Evolutionary conservation across 2,113 vertebrate species (phyloP), one percentile per base, ranked within the genome.

Genomic region (Stigmatopora argus): DNA sequence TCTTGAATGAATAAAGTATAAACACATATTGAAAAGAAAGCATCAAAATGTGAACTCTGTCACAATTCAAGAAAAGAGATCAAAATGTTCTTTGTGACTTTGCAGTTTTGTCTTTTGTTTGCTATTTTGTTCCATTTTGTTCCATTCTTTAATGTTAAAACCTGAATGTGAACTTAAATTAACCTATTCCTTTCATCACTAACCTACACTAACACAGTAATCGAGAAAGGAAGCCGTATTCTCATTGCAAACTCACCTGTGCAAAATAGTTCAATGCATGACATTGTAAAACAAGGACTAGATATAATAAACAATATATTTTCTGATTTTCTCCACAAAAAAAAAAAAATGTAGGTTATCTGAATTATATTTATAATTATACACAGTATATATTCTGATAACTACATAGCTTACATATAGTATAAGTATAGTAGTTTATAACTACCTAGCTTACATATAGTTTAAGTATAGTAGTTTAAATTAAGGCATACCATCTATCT

Each of bases 1-100:
- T 89, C 89, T 92, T 91, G 74, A 89, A 88, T 84, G 87, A 84
- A 89, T 78, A 81, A 85, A 85, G 85, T 86, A 70, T 78, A 62
- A 74, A 85, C 67, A 88, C 66, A 86, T 66, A 65, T 52, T 74
- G 66, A 59, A 80, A 74, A 70, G 18, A 70, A 67, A 83, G 52
- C 59, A 70, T 79, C 69, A 78, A 31, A 74, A 66, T 38, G 48
- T 19, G 52, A 53, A 66, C 15, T 44, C n/a, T 19, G 57, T 19
- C 38, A 59, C 57, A 61, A 61, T 61, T 23, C n/a, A 21, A n/a
- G n/a, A 61, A 45, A 61, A 61, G 1, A 19, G 44, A 61, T 44
- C 34, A 44, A 41, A 60, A 7, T 60, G 58, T 11, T 41, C 11
- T 53, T 31, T 23, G 23, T 56, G 26, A n/a, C 38, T 14, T 61